Conservation (phyloP, 2,888 invertebrate species). For the Clusia tigrina region DNA sequence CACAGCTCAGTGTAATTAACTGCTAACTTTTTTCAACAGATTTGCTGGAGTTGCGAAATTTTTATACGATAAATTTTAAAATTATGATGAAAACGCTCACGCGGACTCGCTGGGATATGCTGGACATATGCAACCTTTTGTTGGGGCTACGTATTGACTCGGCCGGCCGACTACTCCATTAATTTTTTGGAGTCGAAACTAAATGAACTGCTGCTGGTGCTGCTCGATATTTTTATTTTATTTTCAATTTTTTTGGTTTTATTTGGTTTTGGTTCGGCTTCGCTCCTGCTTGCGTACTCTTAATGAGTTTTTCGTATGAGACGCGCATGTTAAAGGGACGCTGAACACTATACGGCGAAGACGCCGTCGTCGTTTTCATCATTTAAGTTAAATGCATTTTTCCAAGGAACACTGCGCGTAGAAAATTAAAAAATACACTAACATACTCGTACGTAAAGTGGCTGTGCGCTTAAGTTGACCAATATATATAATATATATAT, state of each 20-base stretch:
- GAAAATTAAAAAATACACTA: conserved; percentile 24
- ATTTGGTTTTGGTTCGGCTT: conserved; percentile 31
- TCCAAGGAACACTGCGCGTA: conserved; percentile 48
- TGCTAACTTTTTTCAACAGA: conserved; percentile 36
- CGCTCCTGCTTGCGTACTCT: conserved; percentile 41
- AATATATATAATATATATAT: conserved; percentile 15
- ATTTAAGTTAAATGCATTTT: conserved; percentile 37
- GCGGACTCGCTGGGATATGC: too few species aligned
- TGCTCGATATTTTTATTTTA: conserved; percentile 26
- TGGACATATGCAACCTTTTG: conserved; percentile 24
- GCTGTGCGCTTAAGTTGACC: neutral
- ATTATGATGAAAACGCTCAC: conserved; percentile 49
- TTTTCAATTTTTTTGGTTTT: conserved; percentile 25
- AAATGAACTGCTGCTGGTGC: conserved; percentile 11
- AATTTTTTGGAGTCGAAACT: conserved; percentile 43
- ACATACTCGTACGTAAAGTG: too few species aligned
- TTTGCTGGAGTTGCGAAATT: neutral
- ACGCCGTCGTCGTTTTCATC: neutral
- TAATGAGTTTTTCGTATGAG: conserved; percentile 56
- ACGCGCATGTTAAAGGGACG: conserved; percentile 45
- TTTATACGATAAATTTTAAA: conserved; percentile 13
- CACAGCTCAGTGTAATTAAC: conserved; percentile 45
- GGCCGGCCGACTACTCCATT: too few species aligned
- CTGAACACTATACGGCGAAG: neutral
- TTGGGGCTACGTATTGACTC: too few species aligned